Base-by-base conservation (phyloP, 1,140 invertebrate species). In the Thaumetopoea pityocampa region DNA sequence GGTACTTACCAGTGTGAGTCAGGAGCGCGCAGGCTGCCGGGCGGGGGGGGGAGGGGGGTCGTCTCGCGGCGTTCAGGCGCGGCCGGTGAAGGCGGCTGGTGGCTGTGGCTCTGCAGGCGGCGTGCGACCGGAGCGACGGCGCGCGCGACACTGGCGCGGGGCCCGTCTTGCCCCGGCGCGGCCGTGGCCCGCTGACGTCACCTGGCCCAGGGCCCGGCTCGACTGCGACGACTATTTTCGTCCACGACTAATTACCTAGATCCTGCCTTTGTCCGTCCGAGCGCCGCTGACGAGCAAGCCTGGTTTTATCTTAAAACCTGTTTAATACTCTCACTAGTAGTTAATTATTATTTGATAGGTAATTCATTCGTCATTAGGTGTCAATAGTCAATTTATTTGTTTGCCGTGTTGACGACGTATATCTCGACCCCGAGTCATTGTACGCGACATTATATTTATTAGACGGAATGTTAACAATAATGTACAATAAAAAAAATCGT, bases 111-210 rank as follows among this genome's bases (percentile, higher is more conserved):
- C 49, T 52, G 53, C 44, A 30, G 57, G 41, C 58, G 55, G 66
- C 78, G 78, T 82, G 78, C 78, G 74, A 55, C 63, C 70, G 56
- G 72, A 55, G 56, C 57, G 78, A 67, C 74, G 72, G 78, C 78
- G 74, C 78, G 74, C 78, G 78, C 74, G 71, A 67, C 74, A 82
- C 78, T 82, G 78, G 71, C 74, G 78, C 78, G 78, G 78, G 78
- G 78, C 78, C 78, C 78, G 78, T 82, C 72, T 82, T 82, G 79
- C 76, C 73, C 76, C 78, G 72, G 69, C 70, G 73, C 45, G 73
- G 73, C 78, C 65, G 69, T 73, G 71, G 64, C 66, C 64, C 67
- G 63, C 52, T 83, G 67, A 80, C 79, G 79, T 83, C 79, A 83
- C 70, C 76, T 79, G 74, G 73, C 76, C 74, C 73, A 79, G 79